Conservation (phyloP, 2,113 vertebrate species). For the Peucedramus taeniatus region DNA sequence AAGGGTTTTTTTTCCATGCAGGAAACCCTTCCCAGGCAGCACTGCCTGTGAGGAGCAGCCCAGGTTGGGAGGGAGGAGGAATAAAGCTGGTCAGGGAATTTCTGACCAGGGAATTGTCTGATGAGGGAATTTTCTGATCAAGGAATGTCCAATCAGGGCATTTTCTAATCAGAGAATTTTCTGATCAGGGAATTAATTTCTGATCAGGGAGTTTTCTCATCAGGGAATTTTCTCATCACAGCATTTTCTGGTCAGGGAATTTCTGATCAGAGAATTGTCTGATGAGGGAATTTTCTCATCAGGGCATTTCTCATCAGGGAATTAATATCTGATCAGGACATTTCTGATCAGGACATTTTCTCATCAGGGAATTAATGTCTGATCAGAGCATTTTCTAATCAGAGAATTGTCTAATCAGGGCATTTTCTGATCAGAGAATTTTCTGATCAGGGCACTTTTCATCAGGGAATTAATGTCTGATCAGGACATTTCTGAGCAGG, state of each 20-base stretch:
- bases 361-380: too few species aligned
- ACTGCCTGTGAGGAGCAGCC: background rate
- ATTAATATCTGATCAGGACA: background rate
- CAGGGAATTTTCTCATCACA: too few species aligned
- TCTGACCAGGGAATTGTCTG: background rate
- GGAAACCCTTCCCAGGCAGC: background rate
- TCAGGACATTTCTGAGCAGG: background rate
- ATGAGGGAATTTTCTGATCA: background rate
- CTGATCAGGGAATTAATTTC: background rate
- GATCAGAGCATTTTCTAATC: background rate
- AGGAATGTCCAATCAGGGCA: background rate
- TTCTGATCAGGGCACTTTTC: background rate
- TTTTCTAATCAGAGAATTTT: background rate
- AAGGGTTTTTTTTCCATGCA: background rate
- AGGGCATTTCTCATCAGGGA: background rate
- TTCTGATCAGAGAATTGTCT: background rate
- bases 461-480: background rate
- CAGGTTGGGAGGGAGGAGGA: background rate
- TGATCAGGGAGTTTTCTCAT: background rate
- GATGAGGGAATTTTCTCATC: background rate
- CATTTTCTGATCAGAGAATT: background rate
- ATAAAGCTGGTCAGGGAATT: background rate
- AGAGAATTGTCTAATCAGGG: background rate
- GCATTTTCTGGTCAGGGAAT: too few species aligned
- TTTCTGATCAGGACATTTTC: too few species aligned